Evolutionary conservation across 2,113 vertebrate species (phyloP).

Genomic region (Montifringilla adamsi): DNA sequence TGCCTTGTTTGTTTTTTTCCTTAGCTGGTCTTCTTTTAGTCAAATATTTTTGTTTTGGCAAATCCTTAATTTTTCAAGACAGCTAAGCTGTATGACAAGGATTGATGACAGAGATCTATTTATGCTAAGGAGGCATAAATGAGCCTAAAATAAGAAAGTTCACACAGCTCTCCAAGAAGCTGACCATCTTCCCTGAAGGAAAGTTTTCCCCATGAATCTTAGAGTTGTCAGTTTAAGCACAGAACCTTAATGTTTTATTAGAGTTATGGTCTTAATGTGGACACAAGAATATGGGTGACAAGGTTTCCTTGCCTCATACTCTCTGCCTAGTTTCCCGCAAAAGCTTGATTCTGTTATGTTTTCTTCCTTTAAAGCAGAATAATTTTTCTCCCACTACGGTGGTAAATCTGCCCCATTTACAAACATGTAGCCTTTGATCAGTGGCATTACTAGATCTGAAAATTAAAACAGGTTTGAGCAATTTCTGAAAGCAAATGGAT

Average conservation of each 20-base stretch:
- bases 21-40: neutral
- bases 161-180: neutral
- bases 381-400: neutral
- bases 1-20: neutral
- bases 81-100: neutral
- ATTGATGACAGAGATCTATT: neutral
- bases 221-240: neutral
- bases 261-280: neutral
- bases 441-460: neutral
- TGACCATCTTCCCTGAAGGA: neutral
- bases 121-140: neutral
- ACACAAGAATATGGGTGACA: neutral
- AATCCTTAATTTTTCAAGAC: neutral
- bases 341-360: neutral
- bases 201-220: neutral
- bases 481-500: neutral
- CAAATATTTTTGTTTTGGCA: neutral
- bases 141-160: neutral
- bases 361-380: neutral
- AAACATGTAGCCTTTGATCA: neutral
- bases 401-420: neutral
- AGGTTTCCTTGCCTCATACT: neutral
- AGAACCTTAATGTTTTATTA: neutral
- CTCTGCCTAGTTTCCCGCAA: neutral
- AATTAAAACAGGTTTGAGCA: neutral